phyloP scores from a whole-genome alignment of 2,797 vertebrate species.

The Triplophysa bombifrons region DNA sequence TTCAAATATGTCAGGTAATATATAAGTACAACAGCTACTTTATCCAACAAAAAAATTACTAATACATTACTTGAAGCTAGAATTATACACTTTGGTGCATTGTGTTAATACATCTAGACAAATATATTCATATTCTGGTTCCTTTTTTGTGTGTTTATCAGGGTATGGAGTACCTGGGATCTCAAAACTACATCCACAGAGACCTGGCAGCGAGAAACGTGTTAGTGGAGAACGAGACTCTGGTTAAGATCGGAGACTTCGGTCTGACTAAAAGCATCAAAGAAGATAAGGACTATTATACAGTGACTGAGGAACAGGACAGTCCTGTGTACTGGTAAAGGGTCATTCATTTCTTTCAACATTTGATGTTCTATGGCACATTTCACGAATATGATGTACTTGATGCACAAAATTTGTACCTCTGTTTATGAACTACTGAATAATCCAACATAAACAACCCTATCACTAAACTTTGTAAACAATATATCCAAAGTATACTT shows the following conservation, averaged over 20 bases:
- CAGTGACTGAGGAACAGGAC: slow-evolving; percentile 83
- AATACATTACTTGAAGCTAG: background rate
- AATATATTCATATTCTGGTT: background rate
- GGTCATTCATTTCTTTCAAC: background rate
- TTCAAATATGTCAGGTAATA: slow-evolving; percentile 85
- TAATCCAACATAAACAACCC: no score
- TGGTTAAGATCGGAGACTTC: slow-evolving; percentile 88
- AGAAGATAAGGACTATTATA: slow-evolving; percentile 86
- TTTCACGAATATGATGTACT: background rate
- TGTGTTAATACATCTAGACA: background rate
- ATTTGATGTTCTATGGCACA: background rate
- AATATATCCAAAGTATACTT: background rate
- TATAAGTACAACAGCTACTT: background rate
- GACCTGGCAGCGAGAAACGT: slow-evolving; percentile 86
- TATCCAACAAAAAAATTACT: no score
- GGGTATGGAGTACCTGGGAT: slow-evolving; percentile 88
- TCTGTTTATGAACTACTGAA: no score
- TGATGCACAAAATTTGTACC: background rate
- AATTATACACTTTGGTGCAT: background rate
- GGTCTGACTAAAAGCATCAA: slow-evolving; percentile 86
- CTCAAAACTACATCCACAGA: slow-evolving; percentile 83
- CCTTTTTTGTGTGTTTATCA: slow-evolving; percentile 50
- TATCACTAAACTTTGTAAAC: background rate
- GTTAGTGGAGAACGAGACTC: slow-evolving; percentile 83
- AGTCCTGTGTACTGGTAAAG: slow-evolving; percentile 86